These are phyloP conservation scores for Sturmia bella DNA, from an alignment of 2,888 invertebrate genomes.

Conservation along the genomic window DNA sequence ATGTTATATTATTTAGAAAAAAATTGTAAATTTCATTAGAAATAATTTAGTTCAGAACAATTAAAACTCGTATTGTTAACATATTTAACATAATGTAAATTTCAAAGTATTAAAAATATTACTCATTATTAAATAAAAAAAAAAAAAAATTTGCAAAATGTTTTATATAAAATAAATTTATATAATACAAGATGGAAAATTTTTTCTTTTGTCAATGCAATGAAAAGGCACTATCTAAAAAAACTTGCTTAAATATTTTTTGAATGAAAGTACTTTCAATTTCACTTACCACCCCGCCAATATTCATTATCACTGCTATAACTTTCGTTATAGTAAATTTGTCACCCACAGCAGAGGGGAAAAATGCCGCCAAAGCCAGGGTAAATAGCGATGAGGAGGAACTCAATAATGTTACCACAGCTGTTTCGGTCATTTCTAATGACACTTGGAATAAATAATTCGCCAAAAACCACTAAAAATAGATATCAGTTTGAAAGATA, in stretches of 20 bases:
- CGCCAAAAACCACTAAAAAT: constrained; percentile 94
- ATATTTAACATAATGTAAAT: too few species aligned
- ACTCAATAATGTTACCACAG: constrained; percentile 93
- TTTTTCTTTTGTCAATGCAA: neutral
- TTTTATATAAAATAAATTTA: too few species aligned
- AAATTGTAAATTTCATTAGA: too few species aligned
- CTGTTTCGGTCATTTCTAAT: constrained; percentile 90
- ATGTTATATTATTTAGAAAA: too few species aligned
- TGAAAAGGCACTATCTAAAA: neutral
- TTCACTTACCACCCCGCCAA: constrained; percentile 88
- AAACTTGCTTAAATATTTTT: too few species aligned
- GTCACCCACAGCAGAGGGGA: constrained; percentile 91
- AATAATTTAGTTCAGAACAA: too few species aligned
- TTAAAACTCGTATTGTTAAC: too few species aligned
- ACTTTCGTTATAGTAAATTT: constrained; percentile 93
- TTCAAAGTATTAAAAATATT: too few species aligned
- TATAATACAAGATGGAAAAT: too few species aligned
- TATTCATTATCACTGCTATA: constrained; percentile 89
- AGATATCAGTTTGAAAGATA: constrained; percentile 1
- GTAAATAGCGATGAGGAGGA: constrained; percentile 95
- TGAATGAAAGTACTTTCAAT: too few species aligned
- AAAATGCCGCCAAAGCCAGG: constrained; percentile 91
- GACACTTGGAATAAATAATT: constrained; percentile 96
- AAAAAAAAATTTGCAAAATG: too few species aligned
- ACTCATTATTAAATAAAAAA: too few species aligned